Percentiles rank a stretch among this genome's conserved stretches.
Conservation (phyloP, 2,113 vertebrate species). For the Sorex araneus region DNA sequence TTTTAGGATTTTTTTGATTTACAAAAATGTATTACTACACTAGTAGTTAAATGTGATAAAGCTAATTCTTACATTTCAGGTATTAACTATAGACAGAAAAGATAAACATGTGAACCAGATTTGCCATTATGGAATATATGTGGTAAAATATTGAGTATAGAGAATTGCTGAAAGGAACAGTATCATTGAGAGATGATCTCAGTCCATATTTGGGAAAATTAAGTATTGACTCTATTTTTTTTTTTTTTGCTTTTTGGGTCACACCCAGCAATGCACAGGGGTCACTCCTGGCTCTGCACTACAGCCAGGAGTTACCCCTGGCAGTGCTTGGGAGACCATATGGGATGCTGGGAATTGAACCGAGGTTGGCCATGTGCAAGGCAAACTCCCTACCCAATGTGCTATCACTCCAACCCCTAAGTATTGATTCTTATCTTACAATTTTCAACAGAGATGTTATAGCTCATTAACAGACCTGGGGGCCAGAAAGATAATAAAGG, state of each 20-base stretch:
- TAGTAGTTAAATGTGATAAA: neutral
- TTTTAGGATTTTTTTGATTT: neutral
- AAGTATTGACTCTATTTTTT: conserved; percentile 51
- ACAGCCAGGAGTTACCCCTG: too few species aligned
- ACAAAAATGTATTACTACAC: neutral
- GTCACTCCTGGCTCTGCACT: too few species aligned
- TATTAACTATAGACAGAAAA: neutral
- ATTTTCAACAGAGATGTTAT: neutral
- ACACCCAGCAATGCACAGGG: too few species aligned
- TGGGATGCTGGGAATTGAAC: too few species aligned
- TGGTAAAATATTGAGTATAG: neutral
- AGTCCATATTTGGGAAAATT: neutral
- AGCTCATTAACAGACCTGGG: neutral
- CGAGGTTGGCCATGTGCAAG: too few species aligned
- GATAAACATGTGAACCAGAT: conserved; percentile 6
- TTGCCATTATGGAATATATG: neutral
- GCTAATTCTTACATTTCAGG: neutral
- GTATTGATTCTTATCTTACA: conserved; percentile 26
- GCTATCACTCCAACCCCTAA: too few species aligned
- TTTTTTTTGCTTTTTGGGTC: too few species aligned
- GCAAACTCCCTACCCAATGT: too few species aligned
- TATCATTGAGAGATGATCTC: neutral
- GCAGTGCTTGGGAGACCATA: too few species aligned
- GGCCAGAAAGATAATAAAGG: neutral
- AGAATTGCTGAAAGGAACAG: conserved; percentile 9